Base-by-base conservation (phyloP, 2,113 vertebrate species). In the Sisor rabdophorus region DNA sequence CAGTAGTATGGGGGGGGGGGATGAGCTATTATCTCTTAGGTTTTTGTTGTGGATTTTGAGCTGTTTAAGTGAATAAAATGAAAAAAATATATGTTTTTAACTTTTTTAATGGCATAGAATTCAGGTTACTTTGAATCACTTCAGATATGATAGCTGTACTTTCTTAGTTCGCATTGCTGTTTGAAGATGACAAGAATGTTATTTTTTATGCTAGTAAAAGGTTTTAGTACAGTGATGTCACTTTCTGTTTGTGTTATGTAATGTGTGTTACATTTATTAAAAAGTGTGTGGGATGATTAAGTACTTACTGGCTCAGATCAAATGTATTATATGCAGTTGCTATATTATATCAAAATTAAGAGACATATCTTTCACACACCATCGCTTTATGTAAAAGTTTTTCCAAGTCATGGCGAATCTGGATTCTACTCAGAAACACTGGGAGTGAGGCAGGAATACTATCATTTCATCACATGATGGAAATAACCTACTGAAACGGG, bases 261-360 rank as follows among this genome's bases (percentile, higher is more conserved):
- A 24, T 47, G 28, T 19, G 55, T 24, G 71, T 59, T 17, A 73
- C 71, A 48, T 73, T 73, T 61, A 26, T 44, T 11, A 30, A 30
- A 28, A 4, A 52, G 55, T 48, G n/a, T 73, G 40, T 50, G 26
- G 56, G 24, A 22, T 30, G 17, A 73, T 61, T 26, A 61, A 30
- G 55, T 22, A 20, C 36, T 36, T 58, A 58, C 20, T 58, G 55
- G 13, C 15, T 50, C 24, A n/a, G 19, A 36, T 60, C 5, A 30
- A 26, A 73, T 60, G 28, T 48, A 50, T 20, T 16, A 30, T 24
- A 69, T 20, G 24, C 48, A 53, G 16, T 40, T 40, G 22, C 44
- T 52, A 19, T 11, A 26, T 30, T 69, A 17, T 50, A 30, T 11
- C 2, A 12, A 64, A 11, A 11, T 7, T n/a, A 61, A 9, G 0